Base-by-base conservation (phyloP, 2,888 invertebrate genomes). In the Dicyrtoma fusca region DNA sequence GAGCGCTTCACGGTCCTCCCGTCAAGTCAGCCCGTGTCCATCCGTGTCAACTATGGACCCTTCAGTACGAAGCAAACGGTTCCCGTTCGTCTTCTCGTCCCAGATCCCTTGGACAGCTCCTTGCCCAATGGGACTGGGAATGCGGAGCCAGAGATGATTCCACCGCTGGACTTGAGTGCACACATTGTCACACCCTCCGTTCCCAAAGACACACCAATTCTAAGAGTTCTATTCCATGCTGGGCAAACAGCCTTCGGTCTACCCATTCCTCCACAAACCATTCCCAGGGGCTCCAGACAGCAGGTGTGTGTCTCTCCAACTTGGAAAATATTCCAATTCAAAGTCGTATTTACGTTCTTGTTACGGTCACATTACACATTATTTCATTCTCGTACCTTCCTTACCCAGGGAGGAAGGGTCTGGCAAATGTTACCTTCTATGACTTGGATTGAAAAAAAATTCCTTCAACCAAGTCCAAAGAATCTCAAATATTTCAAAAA, bases 51-150 rank as follows among this genome's bases (percentile, higher is more conserved):
- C 51, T 95, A 95, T 83, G 97, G 96, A 4, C 96, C 96, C 8
- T 96, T 96, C 85, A 94, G 94, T 80, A 95, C 95, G 69, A 95
- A 95, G 83, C 95, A 96, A 85, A 95, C 95, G 0, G 94, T 96
- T 49, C 94, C 95, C 49, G 93, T 94, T 1, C 87, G 91, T 53
- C 94, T 92, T 83, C 91, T 94, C 74, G 92, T 94, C 64, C 93
- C 94, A 6, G 94, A 94, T 84, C 90, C 91, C 0, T 84, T 92
- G 69, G 81, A 81, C 81, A 87, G 88, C 42, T 77, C 84, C 19
- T 87, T 88, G 1, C 82, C 83, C 69, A 85, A 85, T 66, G 79
- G 81, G 55, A 81, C 82, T 53, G 78, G 73, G 44, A 70, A 74
- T 13, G n/a, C 69, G 21, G 78, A 79, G 62, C 74, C 79, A 70